A percentile compares a stretch with the other conserved stretches of the same genome.
phyloP scores from a whole-genome alignment of 92 coral and sea anemone species.

The Virgularia gustaviana region DNA sequence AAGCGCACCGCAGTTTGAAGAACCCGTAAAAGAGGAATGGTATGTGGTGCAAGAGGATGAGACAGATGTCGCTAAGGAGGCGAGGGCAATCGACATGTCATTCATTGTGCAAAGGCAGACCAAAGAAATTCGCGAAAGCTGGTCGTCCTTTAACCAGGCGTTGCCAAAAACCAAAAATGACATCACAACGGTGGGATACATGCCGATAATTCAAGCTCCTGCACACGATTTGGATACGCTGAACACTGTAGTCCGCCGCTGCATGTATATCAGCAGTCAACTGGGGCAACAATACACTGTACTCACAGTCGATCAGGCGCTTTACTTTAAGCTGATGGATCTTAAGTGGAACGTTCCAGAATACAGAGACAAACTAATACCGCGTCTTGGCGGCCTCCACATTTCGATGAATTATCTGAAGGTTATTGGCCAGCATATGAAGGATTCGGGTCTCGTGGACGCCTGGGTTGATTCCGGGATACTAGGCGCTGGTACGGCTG shows the following conservation, averaged over 20 bases:
- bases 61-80: not conserved
- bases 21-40: constrained; percentile 11
- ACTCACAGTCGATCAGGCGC: constrained; percentile 48
- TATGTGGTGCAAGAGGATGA: not conserved
- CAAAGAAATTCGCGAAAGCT: not conserved
- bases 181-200: constrained; percentile 11
- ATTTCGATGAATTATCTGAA: constrained; percentile 48
- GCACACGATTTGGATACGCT: not conserved
- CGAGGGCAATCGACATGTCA: constrained; percentile 11
- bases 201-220: not conserved
- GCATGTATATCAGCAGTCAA: not conserved
- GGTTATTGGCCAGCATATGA: constrained; percentile 37
- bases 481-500: constrained; percentile 22
- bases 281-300: constrained; percentile 20
- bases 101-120: constrained; percentile 6
- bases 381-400: constrained; percentile 55
- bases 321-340: constrained; percentile 39
- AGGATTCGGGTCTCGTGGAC: constrained; percentile 16
- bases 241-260: not conserved
- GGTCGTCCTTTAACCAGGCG: constrained; percentile 29
- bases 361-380: constrained; percentile 41
- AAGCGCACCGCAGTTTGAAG: not conserved
- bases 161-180: constrained; percentile 18
- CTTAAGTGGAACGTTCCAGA: constrained; percentile 51
- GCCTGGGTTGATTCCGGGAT: constrained; percentile 28